These are phyloP conservation scores for Cinclus mexicanus DNA, from an alignment of 2,113 vertebrate species.

Conservation along the genomic window DNA sequence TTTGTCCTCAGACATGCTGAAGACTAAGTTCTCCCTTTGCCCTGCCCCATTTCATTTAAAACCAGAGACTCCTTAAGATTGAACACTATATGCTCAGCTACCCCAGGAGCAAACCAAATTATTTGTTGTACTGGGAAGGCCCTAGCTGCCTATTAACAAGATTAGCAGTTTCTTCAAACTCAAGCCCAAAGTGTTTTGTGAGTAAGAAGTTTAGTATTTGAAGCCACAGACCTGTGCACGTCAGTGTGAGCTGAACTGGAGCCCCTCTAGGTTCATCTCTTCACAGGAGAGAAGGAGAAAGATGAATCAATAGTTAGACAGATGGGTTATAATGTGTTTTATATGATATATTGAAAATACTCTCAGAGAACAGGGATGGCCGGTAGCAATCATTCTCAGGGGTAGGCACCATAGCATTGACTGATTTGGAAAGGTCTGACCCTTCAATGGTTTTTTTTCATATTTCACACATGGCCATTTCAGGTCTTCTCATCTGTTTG, in stretches of 20 bases:
- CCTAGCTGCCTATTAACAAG: neutral
- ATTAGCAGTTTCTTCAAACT: neutral
- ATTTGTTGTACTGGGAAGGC: neutral
- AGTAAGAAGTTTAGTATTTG: neutral
- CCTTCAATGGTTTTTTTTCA: neutral
- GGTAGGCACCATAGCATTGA: slow-evolving; percentile 7
- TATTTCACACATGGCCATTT: slow-evolving; percentile 11
- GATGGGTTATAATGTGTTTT: slow-evolving; percentile 42
- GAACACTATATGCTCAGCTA: neutral
- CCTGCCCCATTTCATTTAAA: neutral
- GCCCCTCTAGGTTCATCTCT: neutral
- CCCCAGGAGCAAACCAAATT: neutral
- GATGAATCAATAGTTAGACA: slow-evolving; percentile 36
- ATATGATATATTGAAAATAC: slow-evolving; percentile 49
- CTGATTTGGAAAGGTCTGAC: slow-evolving; percentile 64
- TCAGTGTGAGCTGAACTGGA: neutral
- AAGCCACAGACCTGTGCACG: neutral
- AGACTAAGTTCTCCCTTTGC: neutral
- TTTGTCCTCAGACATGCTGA: neutral
- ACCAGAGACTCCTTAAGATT: neutral
- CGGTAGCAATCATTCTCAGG: slow-evolving; percentile 10
- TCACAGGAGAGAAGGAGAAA: neutral
- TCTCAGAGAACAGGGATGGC: slow-evolving; percentile 8
- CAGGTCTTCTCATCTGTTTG: neutral
- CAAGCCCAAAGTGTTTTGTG: neutral